A percentile compares a stretch with the other conserved stretches of the same genome.
These are phyloP conservation scores for Orthonevra nobilis DNA, from an alignment of 2,888 invertebrate genomes.

Conservation along the genomic window DNA sequence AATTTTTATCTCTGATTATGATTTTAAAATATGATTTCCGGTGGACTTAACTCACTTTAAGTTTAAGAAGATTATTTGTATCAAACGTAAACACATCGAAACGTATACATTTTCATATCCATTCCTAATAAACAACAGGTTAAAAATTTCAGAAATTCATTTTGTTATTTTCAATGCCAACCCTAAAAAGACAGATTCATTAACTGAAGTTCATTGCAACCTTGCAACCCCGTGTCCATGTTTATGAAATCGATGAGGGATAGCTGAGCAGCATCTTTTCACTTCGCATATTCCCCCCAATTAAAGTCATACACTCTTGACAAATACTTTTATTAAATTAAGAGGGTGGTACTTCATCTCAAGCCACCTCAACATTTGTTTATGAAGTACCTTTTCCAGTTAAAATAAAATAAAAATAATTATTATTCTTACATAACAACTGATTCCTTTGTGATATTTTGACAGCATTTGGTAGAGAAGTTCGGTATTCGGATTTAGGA, in stretches of 20 bases:
- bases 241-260: slow-evolving; percentile 35
- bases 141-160: too few species aligned
- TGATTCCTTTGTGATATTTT: slow-evolving; percentile 20
- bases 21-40: too few species aligned
- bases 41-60: too few species aligned
- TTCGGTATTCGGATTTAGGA: not conserved
- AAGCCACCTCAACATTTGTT: not conserved
- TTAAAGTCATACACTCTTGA: slow-evolving; percentile 26
- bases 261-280: slow-evolving; percentile 34
- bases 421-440: slow-evolving; percentile 60
- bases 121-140: too few species aligned
- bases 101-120: too few species aligned
- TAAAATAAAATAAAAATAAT: slow-evolving; percentile 17
- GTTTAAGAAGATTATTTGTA: too few species aligned
- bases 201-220: slow-evolving; percentile 35
- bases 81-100: too few species aligned
- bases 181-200: slow-evolving; percentile 17
- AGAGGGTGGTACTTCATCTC: slow-evolving; percentile 15
- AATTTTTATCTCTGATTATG: too few species aligned
- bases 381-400: too few species aligned
- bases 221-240: slow-evolving; percentile 33
- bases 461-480: slow-evolving; percentile 29
- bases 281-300: slow-evolving; percentile 19
- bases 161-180: slow-evolving; percentile 12
- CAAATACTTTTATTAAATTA: slow-evolving; percentile 27